phyloP scores from a whole-genome alignment of 2,797 vertebrate genomes.

The Furcifer pardalis region DNA sequence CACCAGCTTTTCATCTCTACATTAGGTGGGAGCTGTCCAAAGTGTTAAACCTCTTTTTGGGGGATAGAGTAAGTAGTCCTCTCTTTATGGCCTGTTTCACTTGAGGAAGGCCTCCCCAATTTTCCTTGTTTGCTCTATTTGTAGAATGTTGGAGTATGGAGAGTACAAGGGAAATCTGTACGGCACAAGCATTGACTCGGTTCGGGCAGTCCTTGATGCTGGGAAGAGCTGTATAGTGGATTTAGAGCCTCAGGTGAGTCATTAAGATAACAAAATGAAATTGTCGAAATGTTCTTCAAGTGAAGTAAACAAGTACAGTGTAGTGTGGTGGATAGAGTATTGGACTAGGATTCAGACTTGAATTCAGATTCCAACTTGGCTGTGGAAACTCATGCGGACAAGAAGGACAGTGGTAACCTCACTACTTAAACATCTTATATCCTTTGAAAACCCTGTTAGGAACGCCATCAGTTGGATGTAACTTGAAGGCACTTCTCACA shows the following conservation, averaged over 20 bases:
- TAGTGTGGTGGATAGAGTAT: too few species aligned
- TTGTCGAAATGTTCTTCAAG: neutral
- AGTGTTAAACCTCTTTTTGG: too few species aligned
- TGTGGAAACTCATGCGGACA: too few species aligned
- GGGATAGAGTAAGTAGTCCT: neutral
- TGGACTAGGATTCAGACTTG: too few species aligned
- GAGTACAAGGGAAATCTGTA: slow-evolving; percentile 90
- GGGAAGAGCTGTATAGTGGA: slow-evolving; percentile 92
- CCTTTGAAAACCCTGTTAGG: neutral
- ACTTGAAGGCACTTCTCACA: too few species aligned
- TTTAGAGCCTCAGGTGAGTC: slow-evolving; percentile 88
- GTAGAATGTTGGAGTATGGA: slow-evolving; percentile 92
- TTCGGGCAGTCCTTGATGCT: slow-evolving; percentile 80
- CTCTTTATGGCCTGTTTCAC: slow-evolving; percentile 2
- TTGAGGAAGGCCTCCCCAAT: slow-evolving; percentile 22
- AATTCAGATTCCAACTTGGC: too few species aligned
- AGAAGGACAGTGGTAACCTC: too few species aligned
- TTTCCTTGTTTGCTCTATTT: neutral
- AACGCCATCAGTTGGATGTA: too few species aligned
- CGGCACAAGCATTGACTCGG: slow-evolving; percentile 88
- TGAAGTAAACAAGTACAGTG: too few species aligned
- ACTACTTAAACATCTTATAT: neutral
- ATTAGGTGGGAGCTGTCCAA: too few species aligned
- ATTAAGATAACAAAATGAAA: neutral
- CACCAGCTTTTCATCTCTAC: too few species aligned